These are phyloP conservation scores for Notarius quadriscutis DNA, from an alignment of 2,113 vertebrate genomes.

Conservation along the genomic window DNA sequence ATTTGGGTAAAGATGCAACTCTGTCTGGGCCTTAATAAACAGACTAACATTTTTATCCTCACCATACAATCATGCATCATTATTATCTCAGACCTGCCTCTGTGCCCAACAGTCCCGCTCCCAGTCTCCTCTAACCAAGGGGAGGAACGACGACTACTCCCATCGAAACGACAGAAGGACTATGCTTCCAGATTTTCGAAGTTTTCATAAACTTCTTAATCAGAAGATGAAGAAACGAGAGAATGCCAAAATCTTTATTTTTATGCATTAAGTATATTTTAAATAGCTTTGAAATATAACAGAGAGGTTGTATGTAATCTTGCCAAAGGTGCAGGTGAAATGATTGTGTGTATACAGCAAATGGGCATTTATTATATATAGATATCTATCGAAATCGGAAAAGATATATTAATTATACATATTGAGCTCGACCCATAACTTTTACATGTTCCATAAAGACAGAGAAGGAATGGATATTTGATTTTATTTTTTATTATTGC, in stretches of 20 bases:
- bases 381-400: conserved; percentile 61
- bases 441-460: conserved; percentile 71
- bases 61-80: background rate
- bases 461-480: conserved; percentile 74
- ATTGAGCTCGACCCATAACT: conserved; percentile 66
- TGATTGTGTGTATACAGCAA: conserved; percentile 74
- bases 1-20: conserved; percentile 7
- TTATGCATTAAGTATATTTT: conserved; percentile 99
- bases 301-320: conserved; percentile 97
- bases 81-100: conserved; percentile 36
- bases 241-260: conserved; percentile 99
- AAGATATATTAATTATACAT: conserved; percentile 69
- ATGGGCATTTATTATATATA: conserved; percentile 72
- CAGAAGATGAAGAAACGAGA: conserved; percentile 66
- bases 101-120: conserved; percentile 39
- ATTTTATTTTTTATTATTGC: conserved; percentile 57
- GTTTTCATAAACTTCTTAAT: conserved; percentile 64
- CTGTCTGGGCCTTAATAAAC: conserved; percentile 9
- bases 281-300: conserved; percentile 96
- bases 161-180: conserved; percentile 62
- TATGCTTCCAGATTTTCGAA: conserved; percentile 77
- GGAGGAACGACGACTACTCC: conserved; percentile 46
- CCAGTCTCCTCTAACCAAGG: conserved; percentile 55
- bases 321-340: conserved; percentile 93
- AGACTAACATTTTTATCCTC: conserved; percentile 14